Conservation (phyloP, 2,888 invertebrate species). For the Folsomia candida region DNA sequence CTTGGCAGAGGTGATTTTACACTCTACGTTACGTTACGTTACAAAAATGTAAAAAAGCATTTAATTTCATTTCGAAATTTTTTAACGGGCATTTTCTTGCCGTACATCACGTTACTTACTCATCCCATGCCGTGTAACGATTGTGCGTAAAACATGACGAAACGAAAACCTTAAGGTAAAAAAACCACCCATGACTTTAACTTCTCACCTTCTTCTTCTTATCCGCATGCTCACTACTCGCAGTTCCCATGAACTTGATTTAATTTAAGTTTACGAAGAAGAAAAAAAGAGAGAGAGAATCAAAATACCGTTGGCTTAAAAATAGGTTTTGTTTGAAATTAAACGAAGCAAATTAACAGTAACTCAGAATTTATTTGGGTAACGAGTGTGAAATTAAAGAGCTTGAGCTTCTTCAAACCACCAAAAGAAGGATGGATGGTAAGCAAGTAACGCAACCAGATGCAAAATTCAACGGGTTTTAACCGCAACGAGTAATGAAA, state of each 20-base stretch:
- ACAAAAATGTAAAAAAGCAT: too few species aligned
- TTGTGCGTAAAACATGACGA: neutral
- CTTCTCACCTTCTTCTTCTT: neutral
- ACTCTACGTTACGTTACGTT: too few species aligned
- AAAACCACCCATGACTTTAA: neutral
- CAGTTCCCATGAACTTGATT: neutral
- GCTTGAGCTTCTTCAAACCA: neutral
- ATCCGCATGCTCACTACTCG: neutral
- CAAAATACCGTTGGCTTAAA: neutral
- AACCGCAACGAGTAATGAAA: neutral
- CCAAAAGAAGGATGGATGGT: too few species aligned
- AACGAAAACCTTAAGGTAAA: neutral
- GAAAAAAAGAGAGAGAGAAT: too few species aligned
- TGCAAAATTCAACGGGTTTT: neutral
- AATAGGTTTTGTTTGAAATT: neutral
- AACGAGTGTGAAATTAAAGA: neutral
- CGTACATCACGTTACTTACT: neutral
- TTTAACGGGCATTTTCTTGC: neutral
- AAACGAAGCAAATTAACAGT: neutral
- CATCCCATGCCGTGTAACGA: neutral
- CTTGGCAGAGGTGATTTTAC: too few species aligned
- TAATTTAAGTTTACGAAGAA: neutral
- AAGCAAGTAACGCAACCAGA: too few species aligned
- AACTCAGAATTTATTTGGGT: neutral
- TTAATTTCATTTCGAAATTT: too few species aligned